Conservation (phyloP, 1,140 invertebrate species). For the Musca vetustissima region DNA sequence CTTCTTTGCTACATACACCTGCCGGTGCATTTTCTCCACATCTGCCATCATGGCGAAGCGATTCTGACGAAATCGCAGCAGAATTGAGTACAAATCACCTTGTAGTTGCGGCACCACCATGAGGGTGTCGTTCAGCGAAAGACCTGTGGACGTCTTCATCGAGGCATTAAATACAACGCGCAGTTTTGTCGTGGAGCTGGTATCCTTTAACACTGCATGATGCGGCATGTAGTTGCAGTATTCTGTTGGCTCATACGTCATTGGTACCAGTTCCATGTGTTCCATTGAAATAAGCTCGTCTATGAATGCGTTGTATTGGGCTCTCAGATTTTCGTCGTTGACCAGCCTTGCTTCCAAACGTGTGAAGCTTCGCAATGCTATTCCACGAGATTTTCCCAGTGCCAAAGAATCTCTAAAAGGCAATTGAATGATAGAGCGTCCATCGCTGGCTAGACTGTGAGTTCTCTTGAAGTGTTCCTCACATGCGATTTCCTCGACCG, state of each 20-base stretch:
- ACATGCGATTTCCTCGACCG: slow-evolving; percentile 8
- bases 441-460: not conserved
- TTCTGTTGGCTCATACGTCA: not conserved
- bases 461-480: slow-evolving; percentile 13
- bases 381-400: slow-evolving; percentile 18
- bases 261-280: slow-evolving; percentile 20
- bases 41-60: slow-evolving; percentile 11
- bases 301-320: slow-evolving; percentile 22
- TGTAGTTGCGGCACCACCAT: slow-evolving; percentile 44
- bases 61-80: slow-evolving; percentile 24
- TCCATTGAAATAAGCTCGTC: slow-evolving; percentile 25
- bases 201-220: slow-evolving; percentile 43
- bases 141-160: slow-evolving; percentile 28
- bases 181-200: slow-evolving; percentile 41
- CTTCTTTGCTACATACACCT: not conserved
- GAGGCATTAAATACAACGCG: slow-evolving; percentile 42
- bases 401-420: not conserved
- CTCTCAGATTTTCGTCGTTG: not conserved
- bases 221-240: slow-evolving; percentile 37
- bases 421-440: slow-evolving; percentile 1
- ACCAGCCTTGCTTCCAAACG: slow-evolving; percentile 7
- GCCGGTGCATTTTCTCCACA: slow-evolving; percentile 22
- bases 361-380: not conserved
- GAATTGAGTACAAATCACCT: slow-evolving; percentile 27
- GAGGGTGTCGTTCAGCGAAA: slow-evolving; percentile 46